phyloP scores from a whole-genome alignment of 2,888 invertebrate genomes.

The Heliconius erato region DNA sequence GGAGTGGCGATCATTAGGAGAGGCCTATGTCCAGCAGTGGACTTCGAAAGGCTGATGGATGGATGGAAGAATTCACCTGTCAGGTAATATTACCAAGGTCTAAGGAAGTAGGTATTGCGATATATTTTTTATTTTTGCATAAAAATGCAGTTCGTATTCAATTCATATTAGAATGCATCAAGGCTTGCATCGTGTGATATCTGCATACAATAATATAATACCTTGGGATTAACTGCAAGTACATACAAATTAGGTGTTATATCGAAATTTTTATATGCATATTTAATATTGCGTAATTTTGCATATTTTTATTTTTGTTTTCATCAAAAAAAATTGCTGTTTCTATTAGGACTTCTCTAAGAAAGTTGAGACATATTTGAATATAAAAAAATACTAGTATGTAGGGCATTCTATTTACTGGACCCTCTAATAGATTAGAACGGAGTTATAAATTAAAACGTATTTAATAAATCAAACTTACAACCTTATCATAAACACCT shows the following conservation, averaged over 20 bases:
- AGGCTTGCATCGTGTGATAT: slow-evolving; percentile 22
- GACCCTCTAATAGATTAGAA: too few relatives aligned
- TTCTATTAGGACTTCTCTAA: neutral
- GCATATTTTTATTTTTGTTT: neutral
- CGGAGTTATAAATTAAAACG: too few relatives aligned
- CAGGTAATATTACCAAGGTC: neutral
- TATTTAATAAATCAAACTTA: too few relatives aligned
- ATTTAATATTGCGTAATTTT: neutral
- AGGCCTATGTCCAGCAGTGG: too few relatives aligned
- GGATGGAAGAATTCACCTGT: neutral
- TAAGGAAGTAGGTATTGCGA: slow-evolving; percentile 6
- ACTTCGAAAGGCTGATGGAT: too few relatives aligned
- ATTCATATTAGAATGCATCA: slow-evolving; percentile 17
- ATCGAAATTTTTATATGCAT: neutral
- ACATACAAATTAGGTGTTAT: slow-evolving; percentile 26
- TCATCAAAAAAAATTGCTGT: neutral
- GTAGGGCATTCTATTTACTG: too few relatives aligned
- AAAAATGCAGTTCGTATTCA: slow-evolving; percentile 21
- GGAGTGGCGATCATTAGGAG: too few relatives aligned
- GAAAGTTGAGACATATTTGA: too few relatives aligned
- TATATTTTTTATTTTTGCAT: neutral
- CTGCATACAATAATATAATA: slow-evolving; percentile 33
- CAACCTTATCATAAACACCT: too few relatives aligned
- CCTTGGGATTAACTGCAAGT: slow-evolving; percentile 30
- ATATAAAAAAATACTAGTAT: too few relatives aligned